Percentiles rank a stretch among this genome's conserved stretches.
phyloP scores from a whole-genome alignment of 1,140 invertebrate genomes.

The Papilio glaucus region DNA sequence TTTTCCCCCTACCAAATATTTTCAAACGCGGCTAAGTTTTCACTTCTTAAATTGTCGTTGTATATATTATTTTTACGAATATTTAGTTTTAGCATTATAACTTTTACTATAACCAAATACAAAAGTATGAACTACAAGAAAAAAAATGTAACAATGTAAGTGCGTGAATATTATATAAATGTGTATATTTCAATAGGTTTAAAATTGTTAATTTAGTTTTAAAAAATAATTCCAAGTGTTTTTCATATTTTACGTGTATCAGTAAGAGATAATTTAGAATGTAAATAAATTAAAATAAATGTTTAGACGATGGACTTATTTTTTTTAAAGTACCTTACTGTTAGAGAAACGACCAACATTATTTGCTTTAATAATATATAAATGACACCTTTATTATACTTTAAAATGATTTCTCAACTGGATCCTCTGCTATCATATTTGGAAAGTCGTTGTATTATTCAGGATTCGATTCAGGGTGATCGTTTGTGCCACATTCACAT shows the following conservation, averaged over 20 bases:
- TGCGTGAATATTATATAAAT: neutral
- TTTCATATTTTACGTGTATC: neutral
- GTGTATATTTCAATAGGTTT: neutral
- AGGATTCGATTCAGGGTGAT: too few species aligned
- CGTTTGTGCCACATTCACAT: too few species aligned
- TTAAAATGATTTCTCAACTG: too few species aligned
- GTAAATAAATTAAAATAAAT: slow-evolving; percentile 15
- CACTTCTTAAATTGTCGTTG: neutral
- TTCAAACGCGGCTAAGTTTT: too few species aligned
- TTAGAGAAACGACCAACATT: too few species aligned
- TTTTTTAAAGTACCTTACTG: too few species aligned
- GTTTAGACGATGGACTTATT: neutral
- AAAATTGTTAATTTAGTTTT: slow-evolving; percentile 5
- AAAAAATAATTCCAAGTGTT: neutral
- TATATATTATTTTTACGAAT: neutral
- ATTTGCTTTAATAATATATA: too few species aligned
- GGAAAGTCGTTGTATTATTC: too few species aligned
- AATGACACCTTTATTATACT: too few species aligned
- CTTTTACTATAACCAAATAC: neutral
- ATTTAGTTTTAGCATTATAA: neutral
- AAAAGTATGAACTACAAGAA: neutral
- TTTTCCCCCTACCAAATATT: neutral
- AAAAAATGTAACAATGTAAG: neutral
- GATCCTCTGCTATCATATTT: too few species aligned
- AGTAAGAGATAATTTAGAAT: neutral